Conservation (phyloP, 2,888 invertebrate genomes). For the Latrodectus elegans region DNA sequence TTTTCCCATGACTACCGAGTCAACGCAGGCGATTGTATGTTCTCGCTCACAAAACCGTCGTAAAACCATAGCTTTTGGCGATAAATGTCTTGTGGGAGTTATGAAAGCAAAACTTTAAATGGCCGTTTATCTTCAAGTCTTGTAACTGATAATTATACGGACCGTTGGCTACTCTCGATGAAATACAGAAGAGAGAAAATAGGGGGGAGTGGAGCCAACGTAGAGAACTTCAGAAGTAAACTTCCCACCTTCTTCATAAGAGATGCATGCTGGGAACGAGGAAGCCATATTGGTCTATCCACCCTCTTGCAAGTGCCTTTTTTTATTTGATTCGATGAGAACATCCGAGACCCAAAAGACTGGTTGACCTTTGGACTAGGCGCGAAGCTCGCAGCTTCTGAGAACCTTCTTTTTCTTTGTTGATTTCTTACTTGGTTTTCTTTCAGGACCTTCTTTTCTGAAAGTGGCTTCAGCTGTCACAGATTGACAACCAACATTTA, state of each 20-base stretch:
- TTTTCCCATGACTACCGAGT: conserved; percentile 43
- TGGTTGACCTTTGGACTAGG: conserved; percentile 12
- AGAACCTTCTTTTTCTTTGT: background rate
- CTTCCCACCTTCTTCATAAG: conserved; percentile 33
- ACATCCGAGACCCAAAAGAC: background rate
- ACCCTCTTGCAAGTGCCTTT: background rate
- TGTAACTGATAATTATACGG: conserved; percentile 50
- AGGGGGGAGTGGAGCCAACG: background rate
- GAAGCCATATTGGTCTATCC: conserved; percentile 22
- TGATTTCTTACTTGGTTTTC: too few species aligned
- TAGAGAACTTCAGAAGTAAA: conserved; percentile 7
- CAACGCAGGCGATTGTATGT: conserved; percentile 26
- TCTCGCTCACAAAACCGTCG: background rate
- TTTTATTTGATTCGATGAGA: conserved; percentile 11
- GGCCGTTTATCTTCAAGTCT: conserved; percentile 34
- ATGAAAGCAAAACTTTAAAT: background rate
- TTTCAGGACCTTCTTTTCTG: too few species aligned
- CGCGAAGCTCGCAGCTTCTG: background rate
- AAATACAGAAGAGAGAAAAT: conserved; percentile 24
- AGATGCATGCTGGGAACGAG: conserved; percentile 36
- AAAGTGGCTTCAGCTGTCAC: too few species aligned
- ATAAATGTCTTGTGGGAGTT: conserved; percentile 25
- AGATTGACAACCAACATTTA: too few species aligned
- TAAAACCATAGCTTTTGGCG: background rate
- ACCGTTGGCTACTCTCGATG: conserved; percentile 45